Conservation (phyloP, 1,140 invertebrate genomes). For the Sesamia nonagrioides region DNA sequence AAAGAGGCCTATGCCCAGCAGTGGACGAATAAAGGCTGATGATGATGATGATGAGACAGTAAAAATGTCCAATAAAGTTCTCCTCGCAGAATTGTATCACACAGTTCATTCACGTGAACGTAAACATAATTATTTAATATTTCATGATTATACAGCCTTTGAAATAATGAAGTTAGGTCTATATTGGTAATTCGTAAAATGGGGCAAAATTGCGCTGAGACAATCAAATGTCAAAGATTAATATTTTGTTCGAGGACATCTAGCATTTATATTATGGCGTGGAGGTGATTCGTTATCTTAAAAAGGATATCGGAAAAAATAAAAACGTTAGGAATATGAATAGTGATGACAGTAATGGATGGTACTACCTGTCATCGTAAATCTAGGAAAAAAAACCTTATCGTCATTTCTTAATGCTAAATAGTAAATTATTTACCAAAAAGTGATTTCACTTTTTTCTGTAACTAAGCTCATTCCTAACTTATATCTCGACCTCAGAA, state of each 20-base stretch:
- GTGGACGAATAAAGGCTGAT: too few species aligned
- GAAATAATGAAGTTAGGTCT: neutral
- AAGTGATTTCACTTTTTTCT: too few species aligned
- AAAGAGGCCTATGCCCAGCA: too few species aligned
- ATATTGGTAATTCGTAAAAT: neutral
- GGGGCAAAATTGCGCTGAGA: neutral
- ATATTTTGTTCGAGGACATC: constrained; percentile 17
- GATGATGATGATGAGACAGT: too few species aligned
- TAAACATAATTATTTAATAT: neutral
- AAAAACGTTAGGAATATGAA: neutral
- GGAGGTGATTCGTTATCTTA: constrained; percentile 7
- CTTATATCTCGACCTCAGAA: too few species aligned
- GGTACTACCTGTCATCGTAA: neutral
- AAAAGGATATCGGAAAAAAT: neutral
- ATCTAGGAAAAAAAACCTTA: neutral
- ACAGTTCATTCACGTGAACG: constrained; percentile 3
- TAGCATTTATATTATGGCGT: neutral
- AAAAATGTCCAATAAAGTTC: neutral
- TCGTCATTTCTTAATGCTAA: neutral
- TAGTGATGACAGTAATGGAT: neutral
- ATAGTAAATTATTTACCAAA: too few species aligned
- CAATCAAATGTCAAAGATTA: constrained; percentile 20
- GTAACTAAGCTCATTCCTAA: too few species aligned
- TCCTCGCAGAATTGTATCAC: neutral
- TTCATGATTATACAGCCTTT: neutral